Evolutionary conservation across 2,113 vertebrate species (phyloP).

Genomic region (Puffinus mauretanicus): DNA sequence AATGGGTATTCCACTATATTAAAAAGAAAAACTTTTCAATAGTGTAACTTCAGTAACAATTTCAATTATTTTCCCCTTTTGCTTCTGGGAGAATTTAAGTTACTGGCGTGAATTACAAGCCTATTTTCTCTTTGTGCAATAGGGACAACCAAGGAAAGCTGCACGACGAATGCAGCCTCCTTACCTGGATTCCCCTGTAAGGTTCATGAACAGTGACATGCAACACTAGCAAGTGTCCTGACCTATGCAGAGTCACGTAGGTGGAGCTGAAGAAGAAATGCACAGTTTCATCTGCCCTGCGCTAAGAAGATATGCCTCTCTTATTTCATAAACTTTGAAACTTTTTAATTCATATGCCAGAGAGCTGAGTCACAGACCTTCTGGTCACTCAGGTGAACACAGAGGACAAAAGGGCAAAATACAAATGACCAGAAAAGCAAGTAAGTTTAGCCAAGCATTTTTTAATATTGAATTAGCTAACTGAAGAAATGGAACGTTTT

Average conservation of each 20-base stretch:
- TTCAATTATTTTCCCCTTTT: neutral
- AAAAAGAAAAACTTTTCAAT: neutral
- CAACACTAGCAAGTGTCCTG: neutral
- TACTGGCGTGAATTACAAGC: neutral
- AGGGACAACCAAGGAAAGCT: neutral
- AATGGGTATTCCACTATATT: neutral
- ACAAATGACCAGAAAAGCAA: neutral
- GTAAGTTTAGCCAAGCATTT: neutral
- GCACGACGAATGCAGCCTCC: accelerated
- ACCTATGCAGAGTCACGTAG: neutral
- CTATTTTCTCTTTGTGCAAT: neutral
- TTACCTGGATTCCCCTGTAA: neutral
- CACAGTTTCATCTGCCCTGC: neutral
- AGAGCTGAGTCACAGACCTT: neutral
- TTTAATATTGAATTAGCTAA: constrained; percentile 1
- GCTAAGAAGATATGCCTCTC: neutral
- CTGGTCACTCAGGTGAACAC: neutral
- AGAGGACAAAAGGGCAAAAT: constrained; percentile 4
- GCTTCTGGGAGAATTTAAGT: neutral
- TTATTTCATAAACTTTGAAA: neutral
- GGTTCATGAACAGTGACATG: accelerated
- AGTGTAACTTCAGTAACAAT: neutral
- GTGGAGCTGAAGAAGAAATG: neutral
- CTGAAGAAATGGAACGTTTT: neutral
- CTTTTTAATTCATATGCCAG: neutral